Percentiles rank a stretch among this genome's conserved stretches.
phyloP scores from a whole-genome alignment of 1,140 invertebrate genomes.

The Arion vulgaris region DNA sequence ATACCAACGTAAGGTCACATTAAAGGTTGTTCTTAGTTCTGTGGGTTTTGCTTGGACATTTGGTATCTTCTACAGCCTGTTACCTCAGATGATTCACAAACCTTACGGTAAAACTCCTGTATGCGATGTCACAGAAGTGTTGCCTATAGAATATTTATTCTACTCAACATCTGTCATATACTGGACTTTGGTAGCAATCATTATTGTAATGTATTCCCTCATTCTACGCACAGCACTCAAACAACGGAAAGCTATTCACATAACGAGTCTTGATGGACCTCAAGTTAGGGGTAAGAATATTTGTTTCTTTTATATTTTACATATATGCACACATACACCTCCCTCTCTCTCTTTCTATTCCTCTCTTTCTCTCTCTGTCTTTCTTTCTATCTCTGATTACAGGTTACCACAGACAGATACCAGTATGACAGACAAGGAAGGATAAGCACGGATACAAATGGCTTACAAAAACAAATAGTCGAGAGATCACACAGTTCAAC shows the following conservation, averaged over 20 bases:
- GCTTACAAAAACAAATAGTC: too few relatives aligned
- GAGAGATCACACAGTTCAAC: too few relatives aligned
- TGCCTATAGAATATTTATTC: slow-evolving; percentile 16
- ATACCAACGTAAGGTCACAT: slow-evolving; percentile 14
- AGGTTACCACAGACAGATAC: too few relatives aligned
- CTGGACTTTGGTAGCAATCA: background rate
- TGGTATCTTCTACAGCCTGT: background rate
- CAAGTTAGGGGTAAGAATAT: background rate
- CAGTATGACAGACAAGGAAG: too few relatives aligned
- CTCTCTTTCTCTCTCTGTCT: too few relatives aligned
- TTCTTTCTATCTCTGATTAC: too few relatives aligned
- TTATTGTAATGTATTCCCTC: slow-evolving; percentile 6
- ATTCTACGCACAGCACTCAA: slow-evolving; percentile 24
- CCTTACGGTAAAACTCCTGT: background rate
- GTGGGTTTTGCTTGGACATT: background rate
- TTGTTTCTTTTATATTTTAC: background rate
- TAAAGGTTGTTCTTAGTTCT: background rate
- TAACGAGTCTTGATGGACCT: background rate
- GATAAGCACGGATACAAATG: too few relatives aligned
- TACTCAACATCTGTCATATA: background rate
- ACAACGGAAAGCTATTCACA: slow-evolving; percentile 17
- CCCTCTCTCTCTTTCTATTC: too few relatives aligned
- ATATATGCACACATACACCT: too few relatives aligned
- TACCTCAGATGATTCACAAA: slow-evolving; percentile 21
- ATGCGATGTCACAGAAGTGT: background rate